Conservation (phyloP, 2,797 vertebrate species). For the Mycteria americana region DNA sequence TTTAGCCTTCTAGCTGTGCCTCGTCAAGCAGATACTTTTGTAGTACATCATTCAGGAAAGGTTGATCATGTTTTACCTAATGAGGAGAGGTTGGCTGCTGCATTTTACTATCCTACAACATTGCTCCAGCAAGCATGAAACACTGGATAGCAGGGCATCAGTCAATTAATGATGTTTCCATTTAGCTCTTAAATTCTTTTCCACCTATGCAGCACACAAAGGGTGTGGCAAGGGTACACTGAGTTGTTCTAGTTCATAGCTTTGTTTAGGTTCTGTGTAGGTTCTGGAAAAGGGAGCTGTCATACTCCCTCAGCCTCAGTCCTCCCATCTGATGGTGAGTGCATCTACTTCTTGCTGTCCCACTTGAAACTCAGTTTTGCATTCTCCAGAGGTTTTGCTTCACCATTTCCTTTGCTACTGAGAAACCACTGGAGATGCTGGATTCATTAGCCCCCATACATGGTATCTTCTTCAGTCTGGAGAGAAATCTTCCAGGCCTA, state of each 20-base stretch:
- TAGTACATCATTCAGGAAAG: neutral
- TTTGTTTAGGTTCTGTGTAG: neutral
- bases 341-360: neutral
- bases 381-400: neutral
- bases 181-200: neutral
- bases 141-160: neutral
- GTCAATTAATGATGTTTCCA: neutral
- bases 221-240: neutral
- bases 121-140: neutral
- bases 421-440: neutral
- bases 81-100: neutral
- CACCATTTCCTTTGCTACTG: neutral
- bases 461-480: neutral
- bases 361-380: neutral
- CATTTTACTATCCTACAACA: neutral
- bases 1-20: neutral
- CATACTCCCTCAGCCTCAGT: neutral
- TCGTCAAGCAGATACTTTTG: neutral
- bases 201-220: neutral
- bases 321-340: neutral
- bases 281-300: neutral
- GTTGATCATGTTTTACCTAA: neutral
- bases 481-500: neutral
- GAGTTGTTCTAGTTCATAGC: neutral
- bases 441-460: neutral